phyloP scores from a whole-genome alignment of 2,797 vertebrate genomes.

The Adrianichthys oophorus region DNA sequence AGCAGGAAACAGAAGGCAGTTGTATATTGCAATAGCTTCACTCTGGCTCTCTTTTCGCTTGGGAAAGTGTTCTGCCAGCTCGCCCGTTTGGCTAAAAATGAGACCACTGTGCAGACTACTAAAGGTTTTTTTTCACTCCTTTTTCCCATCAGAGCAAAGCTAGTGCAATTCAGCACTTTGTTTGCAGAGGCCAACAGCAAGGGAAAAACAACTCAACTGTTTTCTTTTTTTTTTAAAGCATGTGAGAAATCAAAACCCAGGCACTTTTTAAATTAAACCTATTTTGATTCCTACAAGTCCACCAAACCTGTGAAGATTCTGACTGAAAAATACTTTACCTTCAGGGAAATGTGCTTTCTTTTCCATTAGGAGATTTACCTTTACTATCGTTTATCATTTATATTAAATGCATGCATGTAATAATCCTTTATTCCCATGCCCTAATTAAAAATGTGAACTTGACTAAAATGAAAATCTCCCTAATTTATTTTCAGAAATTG shows the following conservation, averaged over 20 bases:
- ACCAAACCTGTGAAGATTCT: too few species aligned
- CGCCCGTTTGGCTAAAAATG: slow-evolving; percentile 38
- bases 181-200: slow-evolving; percentile 42
- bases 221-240: slow-evolving; percentile 5
- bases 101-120: slow-evolving; percentile 37
- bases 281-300: not conserved
- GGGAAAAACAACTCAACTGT: not conserved
- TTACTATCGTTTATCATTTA: too few species aligned
- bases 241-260: not conserved
- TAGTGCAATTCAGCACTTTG: slow-evolving; percentile 41
- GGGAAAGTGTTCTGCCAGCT: slow-evolving; percentile 26
- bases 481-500: too few species aligned
- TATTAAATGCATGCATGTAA: too few species aligned
- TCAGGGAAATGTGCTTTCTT: too few species aligned
- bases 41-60: slow-evolving; percentile 22
- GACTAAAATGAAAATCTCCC: too few species aligned
- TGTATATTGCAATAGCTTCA: slow-evolving; percentile 6
- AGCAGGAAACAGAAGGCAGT: slow-evolving; percentile 17
- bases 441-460: too few species aligned
- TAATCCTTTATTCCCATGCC: too few species aligned
- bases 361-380: too few species aligned
- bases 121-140: slow-evolving; percentile 13
- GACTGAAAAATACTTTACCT: too few species aligned
- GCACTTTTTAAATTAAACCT: not conserved
- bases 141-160: slow-evolving; percentile 36